Conservation (phyloP, 2,888 invertebrate species). For the Cremastinae sp. region DNA sequence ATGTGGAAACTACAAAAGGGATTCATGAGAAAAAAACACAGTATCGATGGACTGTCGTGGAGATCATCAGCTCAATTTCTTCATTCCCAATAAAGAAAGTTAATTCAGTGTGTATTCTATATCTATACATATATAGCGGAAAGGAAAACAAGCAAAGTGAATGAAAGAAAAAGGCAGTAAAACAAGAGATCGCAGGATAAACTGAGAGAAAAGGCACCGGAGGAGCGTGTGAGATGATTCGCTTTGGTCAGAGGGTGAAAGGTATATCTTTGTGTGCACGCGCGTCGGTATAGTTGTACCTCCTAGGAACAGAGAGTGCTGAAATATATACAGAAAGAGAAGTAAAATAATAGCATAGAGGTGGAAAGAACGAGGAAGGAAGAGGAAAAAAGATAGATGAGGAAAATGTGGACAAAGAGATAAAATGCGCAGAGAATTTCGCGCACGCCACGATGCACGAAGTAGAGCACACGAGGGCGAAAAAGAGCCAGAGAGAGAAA, state of each 20-base stretch:
- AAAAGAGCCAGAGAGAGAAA: constrained; percentile 27
- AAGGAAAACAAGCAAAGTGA: constrained; percentile 6
- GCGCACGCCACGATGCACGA: constrained; percentile 26
- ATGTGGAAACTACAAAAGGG: no score
- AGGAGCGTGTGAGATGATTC: neutral
- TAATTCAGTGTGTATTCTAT: no score
- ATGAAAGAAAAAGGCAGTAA: constrained; percentile 33
- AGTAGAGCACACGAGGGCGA: constrained; percentile 25
- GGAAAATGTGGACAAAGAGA: constrained; percentile 56
- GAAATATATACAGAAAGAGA: constrained; percentile 23
- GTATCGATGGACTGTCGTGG: no score
- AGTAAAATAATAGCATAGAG: constrained; percentile 36
- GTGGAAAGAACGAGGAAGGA: constrained; percentile 14
- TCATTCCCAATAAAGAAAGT: no score
- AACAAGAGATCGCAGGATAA: constrained; percentile 49
- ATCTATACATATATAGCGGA: no score
- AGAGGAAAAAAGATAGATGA: constrained; percentile 38
- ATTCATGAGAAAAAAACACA: no score
- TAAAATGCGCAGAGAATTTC: constrained; percentile 42
- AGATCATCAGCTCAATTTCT: no score
- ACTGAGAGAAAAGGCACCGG: constrained; percentile 31
- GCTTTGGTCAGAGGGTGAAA: constrained; percentile 1
- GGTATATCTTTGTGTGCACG: constrained; percentile 32
- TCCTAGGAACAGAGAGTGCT: constrained; percentile 27
- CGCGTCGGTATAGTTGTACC: neutral